Conservation (phyloP, 2,888 invertebrate species). For the Spisula solida region DNA sequence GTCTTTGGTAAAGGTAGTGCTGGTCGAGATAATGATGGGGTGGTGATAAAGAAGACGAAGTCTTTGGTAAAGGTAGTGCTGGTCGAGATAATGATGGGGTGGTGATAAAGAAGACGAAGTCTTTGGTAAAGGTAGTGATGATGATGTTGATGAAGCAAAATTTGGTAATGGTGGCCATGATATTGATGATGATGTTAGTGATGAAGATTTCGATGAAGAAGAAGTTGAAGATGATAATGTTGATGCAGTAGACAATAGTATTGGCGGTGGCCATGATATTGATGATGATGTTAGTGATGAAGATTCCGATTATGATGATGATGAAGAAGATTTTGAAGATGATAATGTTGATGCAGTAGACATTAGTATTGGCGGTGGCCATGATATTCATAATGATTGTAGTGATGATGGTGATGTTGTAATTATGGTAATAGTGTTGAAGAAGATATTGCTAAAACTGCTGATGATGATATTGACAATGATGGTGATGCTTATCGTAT, state of each 20-base stretch:
- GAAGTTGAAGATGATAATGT: neutral
- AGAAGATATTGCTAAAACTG: neutral
- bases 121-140: neutral
- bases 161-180: neutral
- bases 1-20: too few relatives aligned
- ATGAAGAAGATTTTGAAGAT: neutral
- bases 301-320: neutral
- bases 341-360: neutral
- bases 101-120: too few relatives aligned
- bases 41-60: too few relatives aligned
- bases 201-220: neutral
- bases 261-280: neutral
- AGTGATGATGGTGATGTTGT: neutral
- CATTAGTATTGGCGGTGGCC: neutral
- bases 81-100: neutral
- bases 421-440: neutral
- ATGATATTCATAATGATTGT: neutral
- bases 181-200: neutral
- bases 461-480: neutral
- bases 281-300: neutral
- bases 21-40: neutral
- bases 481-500: too few relatives aligned
- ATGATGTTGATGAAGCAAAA: neutral
- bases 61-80: neutral
- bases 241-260: neutral